Percentiles rank a stretch among this genome's conserved stretches.
phyloP scores from a whole-genome alignment of 2,113 vertebrate genomes.

The Cyphomyrus discorhynchus region DNA sequence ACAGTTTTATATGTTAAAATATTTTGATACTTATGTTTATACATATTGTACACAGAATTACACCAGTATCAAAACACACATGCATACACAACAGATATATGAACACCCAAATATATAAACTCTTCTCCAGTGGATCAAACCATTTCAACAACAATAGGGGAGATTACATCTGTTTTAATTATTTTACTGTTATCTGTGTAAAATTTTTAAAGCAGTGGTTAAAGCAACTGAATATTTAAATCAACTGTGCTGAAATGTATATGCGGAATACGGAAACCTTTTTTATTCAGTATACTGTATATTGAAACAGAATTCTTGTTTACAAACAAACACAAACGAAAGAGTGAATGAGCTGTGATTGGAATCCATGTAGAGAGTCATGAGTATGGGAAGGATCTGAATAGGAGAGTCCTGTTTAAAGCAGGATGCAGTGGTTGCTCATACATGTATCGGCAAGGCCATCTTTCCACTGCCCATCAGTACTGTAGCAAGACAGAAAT shows the following conservation, averaged over 20 bases:
- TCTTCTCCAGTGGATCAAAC: not conserved
- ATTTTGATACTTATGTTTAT: not conserved
- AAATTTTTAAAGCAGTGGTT: not conserved
- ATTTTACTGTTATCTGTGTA: not conserved
- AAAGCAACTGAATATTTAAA: not conserved
- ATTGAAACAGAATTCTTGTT: not conserved
- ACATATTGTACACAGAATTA: not conserved
- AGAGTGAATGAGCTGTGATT: not conserved
- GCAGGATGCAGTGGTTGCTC: constrained; percentile 17
- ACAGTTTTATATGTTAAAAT: not conserved
- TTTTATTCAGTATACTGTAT: not conserved
- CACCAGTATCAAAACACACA: not conserved
- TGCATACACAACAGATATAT: not conserved
- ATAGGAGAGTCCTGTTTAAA: not conserved
- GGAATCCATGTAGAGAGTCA: not conserved
- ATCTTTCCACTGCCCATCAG: constrained; percentile 59
- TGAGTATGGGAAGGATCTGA: constrained; percentile 16
- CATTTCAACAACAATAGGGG: not conserved
- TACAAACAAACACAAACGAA: not conserved
- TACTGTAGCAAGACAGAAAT: constrained; percentile 41
- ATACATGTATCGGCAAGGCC: constrained; percentile 62
- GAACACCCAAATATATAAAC: not conserved
- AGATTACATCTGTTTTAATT: not conserved
- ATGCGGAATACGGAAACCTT: not conserved
- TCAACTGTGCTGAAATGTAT: not conserved